Evolutionary conservation across 1,140 invertebrate species (phyloP).

Genomic region (Procambarus virginalis): DNA sequence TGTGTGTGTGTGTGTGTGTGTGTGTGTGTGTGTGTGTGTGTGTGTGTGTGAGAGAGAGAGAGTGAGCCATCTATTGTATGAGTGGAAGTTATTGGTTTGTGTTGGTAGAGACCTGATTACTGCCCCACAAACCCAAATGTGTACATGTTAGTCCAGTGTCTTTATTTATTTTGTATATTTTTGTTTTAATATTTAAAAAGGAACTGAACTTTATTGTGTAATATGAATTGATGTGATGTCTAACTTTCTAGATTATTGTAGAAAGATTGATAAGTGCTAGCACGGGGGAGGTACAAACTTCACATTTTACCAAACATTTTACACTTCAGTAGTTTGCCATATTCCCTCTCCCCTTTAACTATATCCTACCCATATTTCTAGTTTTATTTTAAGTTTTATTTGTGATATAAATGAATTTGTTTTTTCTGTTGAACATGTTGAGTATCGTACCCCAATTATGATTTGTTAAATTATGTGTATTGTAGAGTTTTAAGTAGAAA

Average conservation of each 20-base stretch:
- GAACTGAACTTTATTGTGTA: neutral
- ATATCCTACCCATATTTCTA: slow-evolving; percentile 28
- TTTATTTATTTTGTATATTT: neutral
- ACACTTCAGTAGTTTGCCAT: neutral
- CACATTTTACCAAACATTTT: neutral
- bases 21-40: too few relatives aligned
- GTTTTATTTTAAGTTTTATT: slow-evolving; percentile 38
- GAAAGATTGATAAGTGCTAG: neutral
- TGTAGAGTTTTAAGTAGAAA: slow-evolving; percentile 29
- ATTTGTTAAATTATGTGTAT: slow-evolving; percentile 38
- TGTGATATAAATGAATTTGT: slow-evolving; percentile 27
- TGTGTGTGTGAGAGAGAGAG: neutral
- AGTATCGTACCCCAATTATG: slow-evolving; percentile 22
- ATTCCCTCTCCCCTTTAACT: slow-evolving; percentile 11
- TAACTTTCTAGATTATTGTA: slow-evolving; percentile 1
- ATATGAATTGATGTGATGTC: slow-evolving; percentile 10
- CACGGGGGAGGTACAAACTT: neutral
- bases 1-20: too few relatives aligned
- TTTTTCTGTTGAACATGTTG: slow-evolving; percentile 46
- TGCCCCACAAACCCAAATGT: neutral
- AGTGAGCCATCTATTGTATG: neutral
- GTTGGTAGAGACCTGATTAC: neutral
- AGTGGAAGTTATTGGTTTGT: slow-evolving; percentile 6
- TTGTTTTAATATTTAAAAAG: neutral
- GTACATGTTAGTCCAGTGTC: slow-evolving; percentile 1